Evolutionary conservation across 2,888 invertebrate genomes (phyloP).

Genomic region (Escarpia spicata): DNA sequence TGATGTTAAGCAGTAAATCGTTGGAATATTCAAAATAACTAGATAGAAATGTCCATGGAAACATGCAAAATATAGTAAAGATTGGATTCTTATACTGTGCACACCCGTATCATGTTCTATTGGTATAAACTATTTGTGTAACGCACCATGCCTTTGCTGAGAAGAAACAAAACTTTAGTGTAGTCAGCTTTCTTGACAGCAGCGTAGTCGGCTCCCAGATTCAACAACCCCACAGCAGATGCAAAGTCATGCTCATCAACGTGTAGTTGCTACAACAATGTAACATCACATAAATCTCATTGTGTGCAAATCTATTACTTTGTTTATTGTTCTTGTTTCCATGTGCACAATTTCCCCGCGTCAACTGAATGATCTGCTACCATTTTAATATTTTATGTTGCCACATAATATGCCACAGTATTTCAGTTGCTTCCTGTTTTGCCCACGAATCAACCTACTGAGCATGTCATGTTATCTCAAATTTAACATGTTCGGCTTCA

Average conservation of each 20-base stretch:
- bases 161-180: slow-evolving; percentile 89
- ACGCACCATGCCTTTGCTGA: slow-evolving; percentile 93
- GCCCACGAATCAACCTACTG: not conserved
- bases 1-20: too few relatives aligned
- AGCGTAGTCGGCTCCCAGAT: slow-evolving; percentile 94
- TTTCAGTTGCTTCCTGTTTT: not conserved
- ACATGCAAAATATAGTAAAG: too few relatives aligned
- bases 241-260: slow-evolving; percentile 91
- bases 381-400: not conserved
- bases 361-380: not conserved
- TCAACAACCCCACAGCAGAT: slow-evolving; percentile 87
- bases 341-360: not conserved
- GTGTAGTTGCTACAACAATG: slow-evolving; percentile 84
- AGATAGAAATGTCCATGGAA: too few relatives aligned
- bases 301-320: not conserved
- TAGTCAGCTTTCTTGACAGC: slow-evolving; percentile 91
- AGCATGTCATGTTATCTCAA: not conserved
- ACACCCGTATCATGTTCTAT: not conserved
- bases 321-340: not conserved
- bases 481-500: not conserved
- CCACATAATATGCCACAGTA: not conserved
- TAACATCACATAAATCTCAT: not conserved
- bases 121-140: not conserved
- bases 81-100: not conserved
- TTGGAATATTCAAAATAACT: too few relatives aligned